Base-by-base conservation (phyloP, 2,797 vertebrate species). In the Choloepus didactylus region DNA sequence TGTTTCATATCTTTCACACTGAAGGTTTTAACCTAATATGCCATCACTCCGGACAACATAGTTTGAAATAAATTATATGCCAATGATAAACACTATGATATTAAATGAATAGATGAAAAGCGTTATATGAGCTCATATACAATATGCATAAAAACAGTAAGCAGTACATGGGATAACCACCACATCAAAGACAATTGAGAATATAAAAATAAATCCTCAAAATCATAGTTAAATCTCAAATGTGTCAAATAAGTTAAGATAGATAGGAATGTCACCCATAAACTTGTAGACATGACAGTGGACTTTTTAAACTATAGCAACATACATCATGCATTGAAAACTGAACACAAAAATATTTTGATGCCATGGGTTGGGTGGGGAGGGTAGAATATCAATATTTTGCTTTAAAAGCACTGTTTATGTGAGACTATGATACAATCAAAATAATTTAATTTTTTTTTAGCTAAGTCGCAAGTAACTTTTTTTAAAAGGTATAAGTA, bases 91-190 rank as follows among this genome's bases (percentile, higher is more conserved):
- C 18, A 88, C 15, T 9, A 75, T 51, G 60, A 67, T 79, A 76
- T 73, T 96, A 80, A 91, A 93, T 89, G 59, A 92, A 89, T 16
- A 93, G 56, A 70, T 79, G 69, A 91, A 91, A 95, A 84, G 21
- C 66, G 87, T 67, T 82, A 27, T 44, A 90, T 64, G 6, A 88
- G 10, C 18, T 76, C 31, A 93, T 60, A 77, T n/a, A 76, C 3
- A 84, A 56, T 91, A 93, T 92, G 16, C 41, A 54, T 89, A 85
- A 95, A 89, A 91, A 60, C 16, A 75, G 31, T 92, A 81, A 72
- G 46, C n/a, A 94, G 29, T 84, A 85, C 80, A 41, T 10, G 9
- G 19, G 27, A 79, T 86, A 86, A 69, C 62, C 60, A 62, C 67
- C 51, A 81, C 67, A 67, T 46, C 46, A 80, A 81, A 91, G 41